Evolutionary conservation across 1,140 invertebrate species (phyloP).

Genomic region (Pseudomyrmex flavicornis): DNA sequence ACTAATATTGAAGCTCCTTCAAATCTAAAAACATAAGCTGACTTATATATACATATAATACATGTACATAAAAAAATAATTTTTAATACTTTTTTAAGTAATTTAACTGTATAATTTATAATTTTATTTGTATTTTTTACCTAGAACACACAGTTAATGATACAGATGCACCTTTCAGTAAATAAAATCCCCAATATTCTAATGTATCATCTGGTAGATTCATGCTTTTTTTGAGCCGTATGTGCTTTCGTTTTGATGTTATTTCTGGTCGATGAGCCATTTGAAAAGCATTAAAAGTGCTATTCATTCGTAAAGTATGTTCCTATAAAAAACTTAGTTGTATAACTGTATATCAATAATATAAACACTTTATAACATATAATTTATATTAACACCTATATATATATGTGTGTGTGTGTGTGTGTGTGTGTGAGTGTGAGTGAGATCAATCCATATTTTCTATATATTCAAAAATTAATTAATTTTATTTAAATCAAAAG

Average conservation of each 20-base stretch:
- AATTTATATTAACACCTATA: too few relatives aligned
- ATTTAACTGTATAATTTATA: background rate
- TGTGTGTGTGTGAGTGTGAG: too few relatives aligned
- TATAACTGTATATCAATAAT: too few relatives aligned
- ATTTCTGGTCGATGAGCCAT: constrained; percentile 89
- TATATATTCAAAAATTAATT: too few relatives aligned
- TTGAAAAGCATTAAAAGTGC: constrained; percentile 93
- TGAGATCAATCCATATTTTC: background rate
- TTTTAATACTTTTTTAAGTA: background rate
- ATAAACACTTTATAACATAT: background rate
- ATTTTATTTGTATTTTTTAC: constrained; percentile 79
- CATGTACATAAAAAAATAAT: constrained; percentile 7
- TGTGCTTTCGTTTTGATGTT: constrained; percentile 89
- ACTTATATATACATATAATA: background rate
- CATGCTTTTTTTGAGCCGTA: constrained; percentile 92
- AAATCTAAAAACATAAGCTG: constrained; percentile 80
- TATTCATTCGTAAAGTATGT: constrained; percentile 92
- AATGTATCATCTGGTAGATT: constrained; percentile 92
- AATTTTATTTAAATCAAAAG: too few relatives aligned
- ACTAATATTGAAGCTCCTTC: constrained; percentile 91
- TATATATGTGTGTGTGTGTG: too few relatives aligned
- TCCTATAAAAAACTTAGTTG: constrained; percentile 82
- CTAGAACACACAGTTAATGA: constrained; percentile 92
- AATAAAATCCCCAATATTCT: constrained; percentile 95
- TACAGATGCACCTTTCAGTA: constrained; percentile 91